A percentile compares a stretch with the other conserved stretches of the same genome.
phyloP scores from a whole-genome alignment of 2,797 vertebrate genomes.

The Parauchenoglanis ngamensis region DNA sequence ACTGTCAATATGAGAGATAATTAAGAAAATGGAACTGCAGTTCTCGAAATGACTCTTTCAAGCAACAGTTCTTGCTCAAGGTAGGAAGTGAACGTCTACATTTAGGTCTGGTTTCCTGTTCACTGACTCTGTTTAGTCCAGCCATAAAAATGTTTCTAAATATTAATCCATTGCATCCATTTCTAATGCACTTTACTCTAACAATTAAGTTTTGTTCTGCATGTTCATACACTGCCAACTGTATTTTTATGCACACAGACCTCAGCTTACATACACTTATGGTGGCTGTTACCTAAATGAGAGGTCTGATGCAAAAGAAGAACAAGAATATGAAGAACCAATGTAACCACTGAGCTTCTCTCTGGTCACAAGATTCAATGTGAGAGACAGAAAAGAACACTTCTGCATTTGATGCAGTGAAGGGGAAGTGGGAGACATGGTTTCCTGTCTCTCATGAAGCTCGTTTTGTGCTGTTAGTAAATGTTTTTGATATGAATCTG shows the following conservation, averaged over 20 bases:
- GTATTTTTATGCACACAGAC: background rate
- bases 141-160: background rate
- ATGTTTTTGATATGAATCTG: constrained; percentile 49
- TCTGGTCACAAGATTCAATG: constrained; percentile 44
- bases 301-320: constrained; percentile 40
- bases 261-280: background rate
- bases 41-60: constrained; percentile 23
- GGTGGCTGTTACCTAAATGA: background rate
- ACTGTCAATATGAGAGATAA: background rate
- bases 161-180: background rate
- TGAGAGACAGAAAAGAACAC: constrained; percentile 59
- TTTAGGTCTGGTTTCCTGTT: constrained; percentile 3
- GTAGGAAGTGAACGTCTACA: background rate
- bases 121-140: background rate
- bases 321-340: constrained; percentile 40
- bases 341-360: constrained; percentile 32
- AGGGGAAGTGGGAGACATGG: constrained; percentile 68
- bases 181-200: background rate
- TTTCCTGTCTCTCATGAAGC: constrained; percentile 62
- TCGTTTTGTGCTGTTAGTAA: constrained; percentile 8
- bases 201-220: background rate
- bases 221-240: background rate
- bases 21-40: constrained; percentile 22
- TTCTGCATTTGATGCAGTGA: constrained; percentile 65
- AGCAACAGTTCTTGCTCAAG: background rate